Evolutionary conservation across 92 coral and sea anemone species (phyloP).

Genomic region (Siderastrea radians): DNA sequence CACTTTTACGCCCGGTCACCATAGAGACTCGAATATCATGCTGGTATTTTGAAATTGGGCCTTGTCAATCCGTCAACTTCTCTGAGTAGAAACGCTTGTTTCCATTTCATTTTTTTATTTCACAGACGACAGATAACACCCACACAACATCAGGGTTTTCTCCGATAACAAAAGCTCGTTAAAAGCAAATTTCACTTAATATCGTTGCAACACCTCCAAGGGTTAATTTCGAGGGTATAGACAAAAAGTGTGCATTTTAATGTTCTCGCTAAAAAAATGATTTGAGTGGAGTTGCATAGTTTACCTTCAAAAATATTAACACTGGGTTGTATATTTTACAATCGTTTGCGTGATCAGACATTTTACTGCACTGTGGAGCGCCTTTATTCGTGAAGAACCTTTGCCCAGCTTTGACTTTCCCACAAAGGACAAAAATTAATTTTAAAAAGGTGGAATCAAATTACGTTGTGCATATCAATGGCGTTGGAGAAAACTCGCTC

Average conservation of each 20-base stretch:
- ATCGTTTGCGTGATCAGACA: not conserved
- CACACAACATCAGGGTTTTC: not conserved
- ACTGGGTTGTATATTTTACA: not conserved
- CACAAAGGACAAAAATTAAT: not conserved
- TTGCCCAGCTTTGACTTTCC: not conserved
- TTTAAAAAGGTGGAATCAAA: not conserved
- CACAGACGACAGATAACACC: not conserved
- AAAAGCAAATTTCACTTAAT: not conserved
- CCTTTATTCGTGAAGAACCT: not conserved
- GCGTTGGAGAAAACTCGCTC: not conserved
- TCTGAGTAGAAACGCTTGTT: not conserved
- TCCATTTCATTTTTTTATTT: not conserved
- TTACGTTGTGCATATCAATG: not conserved
- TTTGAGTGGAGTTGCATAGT: not conserved
- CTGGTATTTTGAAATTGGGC: slow-evolving; percentile 24
- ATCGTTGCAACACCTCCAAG: not conserved
- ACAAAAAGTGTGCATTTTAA: not conserved
- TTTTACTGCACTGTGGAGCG: not conserved
- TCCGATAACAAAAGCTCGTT: not conserved
- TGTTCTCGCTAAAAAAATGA: not conserved
- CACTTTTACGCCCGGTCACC: slow-evolving; percentile 5
- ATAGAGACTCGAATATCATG: slow-evolving; percentile 14
- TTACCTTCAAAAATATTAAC: not conserved
- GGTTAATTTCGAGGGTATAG: not conserved
- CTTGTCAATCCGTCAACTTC: not conserved